Evolutionary conservation across 2,113 vertebrate genomes (phyloP).

Genomic region (Phyllostomus hastatus): DNA sequence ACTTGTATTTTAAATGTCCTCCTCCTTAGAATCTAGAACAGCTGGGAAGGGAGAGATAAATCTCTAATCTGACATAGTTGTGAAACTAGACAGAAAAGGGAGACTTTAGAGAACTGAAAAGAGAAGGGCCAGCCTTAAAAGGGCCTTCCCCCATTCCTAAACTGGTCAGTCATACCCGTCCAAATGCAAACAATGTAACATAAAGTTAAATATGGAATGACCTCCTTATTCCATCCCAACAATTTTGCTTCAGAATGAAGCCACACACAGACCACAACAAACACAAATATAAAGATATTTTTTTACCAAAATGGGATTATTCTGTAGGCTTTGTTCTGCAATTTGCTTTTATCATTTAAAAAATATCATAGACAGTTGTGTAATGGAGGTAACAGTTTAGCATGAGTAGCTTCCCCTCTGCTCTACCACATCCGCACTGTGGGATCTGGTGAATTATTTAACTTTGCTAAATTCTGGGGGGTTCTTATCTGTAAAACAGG

Average conservation of each 20-base stretch:
- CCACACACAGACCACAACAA: neutral
- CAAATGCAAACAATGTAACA: neutral
- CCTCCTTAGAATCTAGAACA: neutral
- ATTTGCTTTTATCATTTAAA: neutral
- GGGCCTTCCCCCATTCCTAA: neutral
- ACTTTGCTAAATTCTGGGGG: neutral
- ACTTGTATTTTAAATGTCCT: neutral
- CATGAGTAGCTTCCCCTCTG: neutral
- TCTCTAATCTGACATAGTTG: neutral
- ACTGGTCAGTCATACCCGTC: neutral
- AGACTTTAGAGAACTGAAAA: neutral
- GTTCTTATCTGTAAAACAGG: neutral
- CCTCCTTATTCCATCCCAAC: neutral
- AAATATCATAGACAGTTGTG: neutral
- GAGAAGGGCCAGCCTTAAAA: neutral
- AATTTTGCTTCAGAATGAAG: neutral
- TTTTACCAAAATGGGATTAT: neutral
- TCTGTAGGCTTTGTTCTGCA: neutral
- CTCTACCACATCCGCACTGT: neutral
- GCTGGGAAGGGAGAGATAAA: neutral
- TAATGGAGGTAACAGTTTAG: neutral
- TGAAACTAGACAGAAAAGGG: neutral
- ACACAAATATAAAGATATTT: neutral
- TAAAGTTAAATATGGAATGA: neutral
- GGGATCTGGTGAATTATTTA: neutral